phyloP scores from a whole-genome alignment of 1,140 invertebrate species.

The Drosophila leontia region DNA sequence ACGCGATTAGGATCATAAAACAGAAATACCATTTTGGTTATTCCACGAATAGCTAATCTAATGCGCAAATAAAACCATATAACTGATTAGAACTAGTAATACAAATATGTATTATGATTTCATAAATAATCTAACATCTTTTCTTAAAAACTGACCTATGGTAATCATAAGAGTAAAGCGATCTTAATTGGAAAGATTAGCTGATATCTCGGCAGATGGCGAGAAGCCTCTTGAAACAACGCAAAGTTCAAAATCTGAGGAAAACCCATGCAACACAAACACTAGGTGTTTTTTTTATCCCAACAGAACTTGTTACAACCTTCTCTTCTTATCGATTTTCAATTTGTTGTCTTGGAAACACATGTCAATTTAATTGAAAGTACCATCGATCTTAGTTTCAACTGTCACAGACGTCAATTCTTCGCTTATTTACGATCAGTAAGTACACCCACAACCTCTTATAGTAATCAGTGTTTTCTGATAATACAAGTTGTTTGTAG shows the following conservation, averaged over 20 bases:
- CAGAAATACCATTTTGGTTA: slow-evolving; percentile 1
- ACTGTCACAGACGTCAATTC: slow-evolving; percentile 23
- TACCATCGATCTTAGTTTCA: slow-evolving; percentile 34
- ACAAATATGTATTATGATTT: not conserved
- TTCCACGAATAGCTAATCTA: slow-evolving; percentile 13
- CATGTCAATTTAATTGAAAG: slow-evolving; percentile 39
- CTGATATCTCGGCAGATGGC: not conserved
- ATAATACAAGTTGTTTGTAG: slow-evolving; percentile 7
- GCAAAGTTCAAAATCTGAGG: slow-evolving; percentile 10
- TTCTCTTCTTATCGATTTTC: slow-evolving; percentile 9
- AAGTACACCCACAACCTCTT: slow-evolving; percentile 10
- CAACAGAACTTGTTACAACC: not conserved
- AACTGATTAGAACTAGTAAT: not conserved
- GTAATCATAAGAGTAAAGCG: not conserved
- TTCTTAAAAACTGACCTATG: slow-evolving; percentile 21
- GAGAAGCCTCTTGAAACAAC: not conserved
- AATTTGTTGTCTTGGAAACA: slow-evolving; percentile 12
- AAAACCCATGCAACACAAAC: not conserved
- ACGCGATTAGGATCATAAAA: slow-evolving; percentile 35
- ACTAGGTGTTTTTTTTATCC: slow-evolving; percentile 2
- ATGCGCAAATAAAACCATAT: not conserved
- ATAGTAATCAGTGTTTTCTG: slow-evolving; percentile 19
- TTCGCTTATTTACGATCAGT: slow-evolving; percentile 23
- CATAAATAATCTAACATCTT: not conserved
- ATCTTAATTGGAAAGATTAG: not conserved